phyloP scores from a whole-genome alignment of 1,140 invertebrate genomes.

The Aphaenogaster floridana region DNA sequence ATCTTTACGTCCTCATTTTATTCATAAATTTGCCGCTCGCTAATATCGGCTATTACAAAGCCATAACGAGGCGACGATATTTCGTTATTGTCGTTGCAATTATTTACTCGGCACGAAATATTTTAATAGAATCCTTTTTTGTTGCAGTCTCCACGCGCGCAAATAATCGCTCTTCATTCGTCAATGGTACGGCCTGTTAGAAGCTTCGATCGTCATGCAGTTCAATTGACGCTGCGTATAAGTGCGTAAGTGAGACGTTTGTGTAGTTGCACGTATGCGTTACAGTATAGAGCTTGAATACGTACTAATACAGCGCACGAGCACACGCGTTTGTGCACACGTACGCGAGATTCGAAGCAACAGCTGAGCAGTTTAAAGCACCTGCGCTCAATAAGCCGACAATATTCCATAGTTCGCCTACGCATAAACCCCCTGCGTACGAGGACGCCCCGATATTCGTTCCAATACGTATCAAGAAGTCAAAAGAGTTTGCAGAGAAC shows the following conservation, averaged over 20 bases:
- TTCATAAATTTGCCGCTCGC: neutral
- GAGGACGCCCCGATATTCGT: slow-evolving; percentile 68
- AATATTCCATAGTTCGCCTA: slow-evolving; percentile 77
- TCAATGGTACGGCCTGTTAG: slow-evolving; percentile 52
- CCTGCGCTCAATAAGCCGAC: slow-evolving; percentile 82
- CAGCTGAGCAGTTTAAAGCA: slow-evolving; percentile 85
- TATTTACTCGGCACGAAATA: slow-evolving; percentile 30
- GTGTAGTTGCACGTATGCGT: slow-evolving; percentile 68
- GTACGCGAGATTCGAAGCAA: slow-evolving; percentile 81
- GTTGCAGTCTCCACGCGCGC: neutral
- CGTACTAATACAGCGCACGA: slow-evolving; percentile 63
- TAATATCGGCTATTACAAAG: neutral
- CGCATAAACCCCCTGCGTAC: slow-evolving; percentile 69
- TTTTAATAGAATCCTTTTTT: slow-evolving; percentile 41
- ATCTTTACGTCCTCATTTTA: neutral
- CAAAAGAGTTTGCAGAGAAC: slow-evolving; percentile 15
- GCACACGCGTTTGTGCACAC: slow-evolving; percentile 56
- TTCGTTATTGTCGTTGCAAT: neutral
- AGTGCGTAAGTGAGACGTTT: slow-evolving; percentile 76
- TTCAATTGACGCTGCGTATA: slow-evolving; percentile 76
- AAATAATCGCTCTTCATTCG: slow-evolving; percentile 65
- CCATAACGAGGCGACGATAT: neutral
- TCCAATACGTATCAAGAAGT: slow-evolving; percentile 31
- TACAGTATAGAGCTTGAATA: slow-evolving; percentile 43
- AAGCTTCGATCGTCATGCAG: slow-evolving; percentile 69